These are phyloP conservation scores for Amphibalanus amphitrite DNA, from an alignment of 1,140 invertebrate species.

Conservation along the genomic window DNA sequence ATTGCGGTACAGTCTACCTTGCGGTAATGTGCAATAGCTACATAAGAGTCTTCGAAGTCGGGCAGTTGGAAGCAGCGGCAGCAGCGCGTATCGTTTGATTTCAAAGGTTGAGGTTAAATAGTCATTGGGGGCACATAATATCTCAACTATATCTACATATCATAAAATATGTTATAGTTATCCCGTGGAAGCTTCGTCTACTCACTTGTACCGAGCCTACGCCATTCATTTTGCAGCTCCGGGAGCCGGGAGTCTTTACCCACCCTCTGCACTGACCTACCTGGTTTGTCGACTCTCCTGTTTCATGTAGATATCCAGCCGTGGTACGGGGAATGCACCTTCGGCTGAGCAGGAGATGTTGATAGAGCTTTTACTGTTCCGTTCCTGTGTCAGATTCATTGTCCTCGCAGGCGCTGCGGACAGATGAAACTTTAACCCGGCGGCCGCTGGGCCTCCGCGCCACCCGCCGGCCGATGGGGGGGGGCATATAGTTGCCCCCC, in stretches of 20 bases:
- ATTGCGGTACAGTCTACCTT: too few relatives aligned
- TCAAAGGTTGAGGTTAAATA: too few relatives aligned
- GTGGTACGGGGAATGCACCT: neutral
- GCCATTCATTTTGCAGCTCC: neutral
- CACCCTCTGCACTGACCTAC: neutral
- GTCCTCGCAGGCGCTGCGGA: neutral
- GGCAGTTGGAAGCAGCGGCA: too few relatives aligned
- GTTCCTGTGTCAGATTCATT: too few relatives aligned
- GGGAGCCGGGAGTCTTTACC: neutral
- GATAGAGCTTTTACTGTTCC: neutral
- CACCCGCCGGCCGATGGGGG: too few relatives aligned
- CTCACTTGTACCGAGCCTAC: neutral
- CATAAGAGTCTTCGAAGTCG: too few relatives aligned
- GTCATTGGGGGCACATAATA: neutral
- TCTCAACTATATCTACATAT: neutral
- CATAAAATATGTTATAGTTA: neutral
- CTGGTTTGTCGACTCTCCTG: neutral
- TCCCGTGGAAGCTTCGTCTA: neutral
- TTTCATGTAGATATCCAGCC: neutral
- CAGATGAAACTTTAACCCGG: too few relatives aligned
- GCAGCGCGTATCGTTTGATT: too few relatives aligned
- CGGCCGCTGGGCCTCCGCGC: too few relatives aligned
- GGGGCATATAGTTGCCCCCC: too few relatives aligned
- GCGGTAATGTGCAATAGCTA: too few relatives aligned
- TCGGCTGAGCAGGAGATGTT: neutral